These are phyloP conservation scores for Plectrocnemia conspersa DNA, from an alignment of 1,140 invertebrate genomes.

Conservation along the genomic window DNA sequence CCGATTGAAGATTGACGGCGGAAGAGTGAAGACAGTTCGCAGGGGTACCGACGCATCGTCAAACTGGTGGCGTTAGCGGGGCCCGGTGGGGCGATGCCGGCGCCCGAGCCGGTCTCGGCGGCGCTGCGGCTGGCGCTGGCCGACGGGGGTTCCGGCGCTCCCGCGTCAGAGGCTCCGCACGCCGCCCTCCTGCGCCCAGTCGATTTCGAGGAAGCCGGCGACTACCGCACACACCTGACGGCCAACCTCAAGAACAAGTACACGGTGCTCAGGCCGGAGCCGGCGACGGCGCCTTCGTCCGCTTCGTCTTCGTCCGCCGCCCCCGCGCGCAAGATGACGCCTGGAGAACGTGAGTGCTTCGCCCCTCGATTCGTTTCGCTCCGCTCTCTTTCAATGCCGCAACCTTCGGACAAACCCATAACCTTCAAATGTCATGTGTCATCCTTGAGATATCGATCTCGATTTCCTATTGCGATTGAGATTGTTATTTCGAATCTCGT, in stretches of 20 bases:
- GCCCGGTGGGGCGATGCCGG: background rate
- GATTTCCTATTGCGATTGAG: background rate
- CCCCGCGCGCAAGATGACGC: background rate
- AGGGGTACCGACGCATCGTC: background rate
- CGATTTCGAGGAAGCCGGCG: constrained; percentile 10
- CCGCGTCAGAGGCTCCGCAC: background rate
- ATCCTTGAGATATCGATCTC: background rate
- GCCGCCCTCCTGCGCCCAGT: background rate
- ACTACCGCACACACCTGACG: background rate
- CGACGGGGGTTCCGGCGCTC: constrained; percentile 23
- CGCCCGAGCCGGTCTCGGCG: constrained; percentile 60
- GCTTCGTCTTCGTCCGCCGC: background rate
- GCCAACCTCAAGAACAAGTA: constrained; percentile 4
- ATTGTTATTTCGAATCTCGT: no score
- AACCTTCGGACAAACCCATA: no score
- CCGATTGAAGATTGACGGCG: background rate
- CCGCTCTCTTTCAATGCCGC: background rate
- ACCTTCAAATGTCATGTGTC: background rate
- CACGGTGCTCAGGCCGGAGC: background rate
- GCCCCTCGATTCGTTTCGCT: background rate
- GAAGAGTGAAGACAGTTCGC: background rate
- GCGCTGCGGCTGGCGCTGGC: constrained; percentile 62
- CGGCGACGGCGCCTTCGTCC: background rate
- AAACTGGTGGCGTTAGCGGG: background rate
- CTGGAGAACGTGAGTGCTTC: background rate